Conservation (phyloP, 2,888 invertebrate species). For the Brachyopa scutellaris region DNA sequence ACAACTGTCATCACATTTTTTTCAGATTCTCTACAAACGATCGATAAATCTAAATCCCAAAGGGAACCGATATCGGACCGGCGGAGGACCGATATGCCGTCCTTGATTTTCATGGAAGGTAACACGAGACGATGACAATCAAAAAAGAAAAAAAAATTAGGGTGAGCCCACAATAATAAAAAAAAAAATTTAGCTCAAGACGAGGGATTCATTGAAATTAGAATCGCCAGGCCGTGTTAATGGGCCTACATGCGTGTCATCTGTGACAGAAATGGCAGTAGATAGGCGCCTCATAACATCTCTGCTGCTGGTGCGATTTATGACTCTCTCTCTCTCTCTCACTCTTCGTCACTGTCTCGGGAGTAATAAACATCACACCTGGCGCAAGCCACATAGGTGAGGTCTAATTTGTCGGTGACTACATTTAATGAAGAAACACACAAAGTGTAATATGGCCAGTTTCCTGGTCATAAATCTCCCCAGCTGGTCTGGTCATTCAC, state of each 20-base stretch:
- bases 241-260: not conserved
- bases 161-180: not conserved
- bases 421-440: slow-evolving; percentile 29
- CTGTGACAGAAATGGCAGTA: no score
- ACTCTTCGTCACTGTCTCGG: not conserved
- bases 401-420: slow-evolving; percentile 23
- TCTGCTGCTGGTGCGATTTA: no score
- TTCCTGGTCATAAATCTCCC: slow-evolving; percentile 26
- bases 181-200: not conserved
- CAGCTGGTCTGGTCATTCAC: slow-evolving; percentile 44
- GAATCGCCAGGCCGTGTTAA: not conserved
- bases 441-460: slow-evolving; percentile 21
- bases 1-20: slow-evolving; percentile 38
- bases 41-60: slow-evolving; percentile 43
- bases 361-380: slow-evolving; percentile 40
- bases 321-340: not conserved
- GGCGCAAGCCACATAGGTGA: not conserved
- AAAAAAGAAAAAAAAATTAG: not conserved
- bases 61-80: no score
- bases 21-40: not conserved
- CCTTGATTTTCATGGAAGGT: slow-evolving; percentile 22
- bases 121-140: slow-evolving; percentile 57
- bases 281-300: not conserved
- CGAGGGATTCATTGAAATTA: slow-evolving; percentile 28
- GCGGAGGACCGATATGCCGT: no score